Evolutionary conservation across 2,797 vertebrate genomes (phyloP), one percentile per base, ranked within the genome.

Genomic region (Adrianichthys oophorus): DNA sequence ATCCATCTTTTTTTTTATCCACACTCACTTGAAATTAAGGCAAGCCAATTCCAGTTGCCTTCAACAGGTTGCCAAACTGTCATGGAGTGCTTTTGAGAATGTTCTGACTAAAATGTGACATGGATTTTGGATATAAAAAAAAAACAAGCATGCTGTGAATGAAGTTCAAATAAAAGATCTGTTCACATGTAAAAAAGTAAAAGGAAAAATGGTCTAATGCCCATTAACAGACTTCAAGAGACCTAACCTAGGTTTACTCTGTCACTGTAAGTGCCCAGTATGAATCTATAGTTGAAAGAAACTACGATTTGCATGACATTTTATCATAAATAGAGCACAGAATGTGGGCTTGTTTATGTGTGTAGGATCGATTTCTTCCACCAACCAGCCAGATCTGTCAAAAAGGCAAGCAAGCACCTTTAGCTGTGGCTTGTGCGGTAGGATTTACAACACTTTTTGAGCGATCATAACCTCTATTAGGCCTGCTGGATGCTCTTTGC

Each of bases 291-390:
- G 16, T 41, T 32, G 59, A 52, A 0, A 2, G 42, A 67, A 49
- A 16, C 41, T 41, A 24, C 65, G 62, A 75, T 78, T 72, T 69
- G 70, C 46, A 71, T 52, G 21, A 66, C 59, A 56, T 76, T 70
- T 79, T 70, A 65, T 59, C 56, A 50, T 63, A 50, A 41, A 68
- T 19, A 56, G 41, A 70, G 45, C 29, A 60, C 21, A 49, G 60
- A 32, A 46, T 15, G 32, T 40, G 32, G 10, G 32, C 32, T 12
- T 37, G 17, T 32, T 37, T 40, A 55, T 68, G 47, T 43, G 51
- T 56, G 45, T 42, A 55, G 88, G 91, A 95, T 93, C 90, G 92
- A 94, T 94, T 92, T 87, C 72, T 84, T 87, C 71, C 88, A 91
- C 83, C 85, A 87, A 89, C 80, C 78, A 74, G 79, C 86, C 59